phyloP scores from a whole-genome alignment of 2,888 invertebrate genomes.

The Pachydiplax longipennis region DNA sequence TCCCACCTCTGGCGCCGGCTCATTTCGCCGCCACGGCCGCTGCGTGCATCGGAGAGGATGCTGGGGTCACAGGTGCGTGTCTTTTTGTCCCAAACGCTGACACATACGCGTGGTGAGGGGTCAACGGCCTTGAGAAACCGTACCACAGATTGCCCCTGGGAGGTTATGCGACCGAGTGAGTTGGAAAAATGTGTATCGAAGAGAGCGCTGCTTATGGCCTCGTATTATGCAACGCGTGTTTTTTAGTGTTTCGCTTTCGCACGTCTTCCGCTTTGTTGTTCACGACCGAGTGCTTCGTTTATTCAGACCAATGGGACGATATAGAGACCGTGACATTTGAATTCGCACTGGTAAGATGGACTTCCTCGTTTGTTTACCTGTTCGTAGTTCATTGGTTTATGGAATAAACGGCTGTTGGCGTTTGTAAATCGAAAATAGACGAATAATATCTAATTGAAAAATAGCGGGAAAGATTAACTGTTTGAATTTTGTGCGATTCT shows the following conservation, averaged over 20 bases:
- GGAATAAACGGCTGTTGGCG: no score
- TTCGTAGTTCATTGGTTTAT: no score
- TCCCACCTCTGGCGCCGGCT: slow-evolving; percentile 23
- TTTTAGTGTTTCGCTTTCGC: background rate
- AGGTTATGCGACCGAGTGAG: background rate
- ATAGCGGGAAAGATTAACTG: no score
- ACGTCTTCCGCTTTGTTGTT: background rate
- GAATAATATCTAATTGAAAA: no score
- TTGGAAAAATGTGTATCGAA: background rate
- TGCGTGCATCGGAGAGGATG: slow-evolving; percentile 24
- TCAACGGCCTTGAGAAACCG: background rate
- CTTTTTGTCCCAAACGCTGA: background rate
- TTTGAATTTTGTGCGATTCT: no score
- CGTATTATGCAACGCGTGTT: background rate
- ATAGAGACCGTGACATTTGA: no score
- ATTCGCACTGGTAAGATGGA: no score
- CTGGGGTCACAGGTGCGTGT: slow-evolving; percentile 12
- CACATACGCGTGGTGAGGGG: background rate
- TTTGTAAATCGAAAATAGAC: no score
- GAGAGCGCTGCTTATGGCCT: background rate
- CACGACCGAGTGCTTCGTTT: background rate
- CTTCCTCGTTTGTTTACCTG: no score
- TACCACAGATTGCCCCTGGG: background rate
- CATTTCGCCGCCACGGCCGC: slow-evolving; percentile 33
- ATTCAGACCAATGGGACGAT: no score